phyloP scores from a whole-genome alignment of 2,113 vertebrate species.

The Setophaga kirtlandii region DNA sequence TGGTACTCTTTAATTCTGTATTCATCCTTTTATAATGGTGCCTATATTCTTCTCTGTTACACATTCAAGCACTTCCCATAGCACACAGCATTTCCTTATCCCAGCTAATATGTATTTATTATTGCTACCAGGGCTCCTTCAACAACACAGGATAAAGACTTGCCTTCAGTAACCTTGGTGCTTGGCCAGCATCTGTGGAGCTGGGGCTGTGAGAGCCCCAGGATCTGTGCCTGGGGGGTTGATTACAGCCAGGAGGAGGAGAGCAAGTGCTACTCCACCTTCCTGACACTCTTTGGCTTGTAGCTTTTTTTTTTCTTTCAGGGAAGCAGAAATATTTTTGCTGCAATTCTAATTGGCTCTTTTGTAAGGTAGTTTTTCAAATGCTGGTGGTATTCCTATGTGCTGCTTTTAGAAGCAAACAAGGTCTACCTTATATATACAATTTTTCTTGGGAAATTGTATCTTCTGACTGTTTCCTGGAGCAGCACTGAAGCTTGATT shows the following conservation, averaged over 20 bases:
- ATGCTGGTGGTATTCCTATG: neutral
- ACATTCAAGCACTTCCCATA: neutral
- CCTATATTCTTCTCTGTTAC: neutral
- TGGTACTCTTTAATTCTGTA: neutral
- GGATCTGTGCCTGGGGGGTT: neutral
- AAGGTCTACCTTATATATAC: neutral
- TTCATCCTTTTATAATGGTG: neutral
- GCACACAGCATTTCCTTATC: neutral
- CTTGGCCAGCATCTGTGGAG: neutral
- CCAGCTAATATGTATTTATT: neutral
- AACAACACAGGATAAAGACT: accelerated
- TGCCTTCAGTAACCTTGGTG: neutral
- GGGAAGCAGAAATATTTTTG: neutral
- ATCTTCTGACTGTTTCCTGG: neutral
- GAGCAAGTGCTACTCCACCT: neutral
- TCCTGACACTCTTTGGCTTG: neutral
- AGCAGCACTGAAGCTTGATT: neutral
- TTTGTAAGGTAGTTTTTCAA: neutral
- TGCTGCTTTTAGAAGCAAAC: neutral
- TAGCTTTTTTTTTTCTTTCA: neutral
- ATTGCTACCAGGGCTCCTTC: neutral
- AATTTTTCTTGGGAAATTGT: neutral
- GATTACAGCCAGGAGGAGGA: neutral
- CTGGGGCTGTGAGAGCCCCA: accelerated
- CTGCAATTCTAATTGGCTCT: neutral